Evolutionary conservation across 2,888 invertebrate genomes (phyloP).

Genomic region (Ctenicera cuprea): DNA sequence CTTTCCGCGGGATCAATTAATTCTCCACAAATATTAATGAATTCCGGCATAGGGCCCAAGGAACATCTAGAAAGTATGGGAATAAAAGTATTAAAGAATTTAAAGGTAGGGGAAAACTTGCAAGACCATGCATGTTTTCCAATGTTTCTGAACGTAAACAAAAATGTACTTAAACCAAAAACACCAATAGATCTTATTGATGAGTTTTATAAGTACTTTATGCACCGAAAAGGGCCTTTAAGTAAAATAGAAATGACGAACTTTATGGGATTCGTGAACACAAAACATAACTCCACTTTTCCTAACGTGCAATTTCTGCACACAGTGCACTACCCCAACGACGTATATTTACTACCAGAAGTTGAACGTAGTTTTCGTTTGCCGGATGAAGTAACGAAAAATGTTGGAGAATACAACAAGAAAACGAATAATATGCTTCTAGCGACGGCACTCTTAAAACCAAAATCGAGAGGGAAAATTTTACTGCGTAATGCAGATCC

Average conservation of each 20-base stretch:
- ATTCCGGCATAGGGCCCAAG: constrained; percentile 75
- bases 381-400: constrained; percentile 14
- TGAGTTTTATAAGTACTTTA: constrained; percentile 71
- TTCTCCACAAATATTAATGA: constrained; percentile 89
- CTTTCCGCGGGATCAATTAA: constrained; percentile 93
- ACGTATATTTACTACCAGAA: constrained; percentile 39
- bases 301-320: constrained; percentile 77
- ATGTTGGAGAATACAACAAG: constrained; percentile 7
- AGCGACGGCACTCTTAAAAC: constrained; percentile 89
- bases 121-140: constrained; percentile 80
- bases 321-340: constrained; percentile 69
- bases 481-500: constrained; percentile 75
- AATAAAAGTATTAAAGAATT: constrained; percentile 69
- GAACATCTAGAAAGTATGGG: constrained; percentile 67
- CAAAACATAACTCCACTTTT: constrained; percentile 71
- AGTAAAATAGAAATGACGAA: constrained; percentile 70
- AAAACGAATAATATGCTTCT: neutral
- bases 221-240: constrained; percentile 73
- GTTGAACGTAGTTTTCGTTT: constrained; percentile 25
- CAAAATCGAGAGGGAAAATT: constrained; percentile 75
- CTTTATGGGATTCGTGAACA: constrained; percentile 73
- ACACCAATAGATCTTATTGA: constrained; percentile 77
- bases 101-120: constrained; percentile 72
- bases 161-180: neutral
- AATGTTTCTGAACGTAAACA: constrained; percentile 25